Base-by-base conservation (phyloP, 1,140 invertebrate genomes). In the Mesaphorura yosii region DNA sequence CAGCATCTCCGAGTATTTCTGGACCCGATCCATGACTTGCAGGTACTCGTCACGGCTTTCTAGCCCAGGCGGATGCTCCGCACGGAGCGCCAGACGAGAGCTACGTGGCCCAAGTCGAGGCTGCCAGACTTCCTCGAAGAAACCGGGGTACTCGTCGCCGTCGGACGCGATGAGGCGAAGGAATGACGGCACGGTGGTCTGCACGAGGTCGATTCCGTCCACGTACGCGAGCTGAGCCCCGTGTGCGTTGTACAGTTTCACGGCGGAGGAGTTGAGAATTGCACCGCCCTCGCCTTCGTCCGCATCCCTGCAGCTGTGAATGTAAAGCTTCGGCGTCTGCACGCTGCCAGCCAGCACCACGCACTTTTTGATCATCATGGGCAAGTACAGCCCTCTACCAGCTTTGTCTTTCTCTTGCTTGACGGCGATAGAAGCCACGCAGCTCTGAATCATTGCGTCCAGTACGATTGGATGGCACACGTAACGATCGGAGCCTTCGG, bases 351-450 rank as follows among this genome's bases (percentile, higher is more conserved):
- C 12, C 2, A 55, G n/a, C 57, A 52, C 55, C 3, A 49, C 55
- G 29, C 51, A 59, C 25, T 55, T 55, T 14, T 52, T 45, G 22
- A 59, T 52, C 2, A 5, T 19, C 14, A 59, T 34, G 2, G 57
- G 57, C 20, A 59, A 34, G 17, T 58, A 40, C 10, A 58, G 38
- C n/a, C 4, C 26, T 53, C 51, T 20, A 45, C 25, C 6, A 46
- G n/a, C 10, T 17, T 7, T 12, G 41, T 53, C 23, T 44, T 45
- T 46, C 14, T 10, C 26, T 3, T 47, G 29, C 31, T 51, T 42
- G 7, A 25, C 3, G 12, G n/a, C 44, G 14, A 40, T 27, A 14
- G 29, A 22, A 39, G 29, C 22, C 12, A n/a, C 34, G 12, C 12
- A 12, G 34, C 12, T 37, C 22, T 48, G 47, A n/a, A 48, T 48